Base-by-base conservation (phyloP, 2,113 vertebrate species). In the Centropristis striata region DNA sequence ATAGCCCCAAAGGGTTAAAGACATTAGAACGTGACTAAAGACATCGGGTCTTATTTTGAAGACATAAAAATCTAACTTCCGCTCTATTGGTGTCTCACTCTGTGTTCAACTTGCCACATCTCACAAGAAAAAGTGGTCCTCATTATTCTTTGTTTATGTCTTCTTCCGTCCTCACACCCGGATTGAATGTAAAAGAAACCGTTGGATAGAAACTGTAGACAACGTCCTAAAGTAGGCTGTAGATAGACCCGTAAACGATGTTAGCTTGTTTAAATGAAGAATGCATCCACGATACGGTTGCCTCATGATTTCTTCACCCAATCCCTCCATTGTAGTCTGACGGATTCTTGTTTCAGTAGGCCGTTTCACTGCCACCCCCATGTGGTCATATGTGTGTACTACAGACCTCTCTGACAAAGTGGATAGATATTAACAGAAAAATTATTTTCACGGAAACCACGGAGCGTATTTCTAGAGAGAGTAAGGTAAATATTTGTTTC, bases 41-140 rank as follows among this genome's bases (percentile, higher is more conserved):
- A 39, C 15, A 20, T 1, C 0, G 4, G 0, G 3, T 74, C 10
- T 88, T 88, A 83, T 85, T 85, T 76, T 88, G 76, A 81, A 83
- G 42, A 50, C 5, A 5, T 1, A 7, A 1, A 14, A 1, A 2
- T 32, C 2, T 25, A 3, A 80, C 28, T 66, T 88, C 89, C 72
- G 51, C 36, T 71, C 15, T 32, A 0, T 9, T 2, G 41, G 36
- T 53, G 36, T 20, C 11, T 21, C 20, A 18, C 16, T 78, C 37
- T 0, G 23, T 57, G 51, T 27, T 37, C 8, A 5, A 9, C 67
- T 64, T 59, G 32, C 16, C 15, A 49, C 50, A 75, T 71, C 47
- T 6, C 12, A 57, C 32, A 39, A 37, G 47, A 51, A 60, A 79
- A 73, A 78, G 71, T 70, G 71, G 13, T 5, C 4, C 53, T n/a